Base-by-base conservation (phyloP, 2,888 invertebrate genomes). In the Desoria tigrina region DNA sequence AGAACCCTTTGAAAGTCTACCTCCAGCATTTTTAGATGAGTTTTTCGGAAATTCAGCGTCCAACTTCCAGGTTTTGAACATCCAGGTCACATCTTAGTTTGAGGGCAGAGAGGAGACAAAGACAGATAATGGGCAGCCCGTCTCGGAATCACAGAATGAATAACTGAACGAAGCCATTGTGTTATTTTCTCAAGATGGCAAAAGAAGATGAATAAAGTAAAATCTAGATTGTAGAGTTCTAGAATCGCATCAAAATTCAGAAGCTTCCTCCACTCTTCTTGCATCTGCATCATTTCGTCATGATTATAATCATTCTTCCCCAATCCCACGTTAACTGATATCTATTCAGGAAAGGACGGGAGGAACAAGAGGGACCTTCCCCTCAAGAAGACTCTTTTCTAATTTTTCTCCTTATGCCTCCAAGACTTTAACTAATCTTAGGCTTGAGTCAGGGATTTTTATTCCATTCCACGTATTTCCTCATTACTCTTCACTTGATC, bases 281-380 rank as follows among this genome's bases (percentile, higher is more conserved):
- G 53, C 61, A 61, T 53, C 61, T 61, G 61, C 51, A 61, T 61
- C 53, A 61, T 61, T 53, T 53, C 21, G 18, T 21, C 50, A 39
- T 53, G 61, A 61, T 61, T 51, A 61, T 61, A 59, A 59, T 59
- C 59, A 59, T 59, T 32, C 32, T 32, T 49, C 16, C n/a, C 45
- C 23, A 45, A 59, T 45, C 32, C 50, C 49, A 59, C 49, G 14
- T 37, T 50, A 50, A 23, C 53, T 32, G 16, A 45, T 45, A 45
- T n/a, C 21, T 45, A 21, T 32, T 32, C 32, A 32, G 6, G 11
- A 32, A 45, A 18, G 45, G 21, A 21, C 45, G 16, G 45, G n/a
- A 18, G 21, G n/a, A 45, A 16, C 6, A 16, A 6, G 45, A 45
- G 45, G n/a, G n/a, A 45, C n/a, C 7, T 16, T 45, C 21, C 18